phyloP scores from a whole-genome alignment of 2,113 vertebrate genomes.

The Prionailurus viverrinus region DNA sequence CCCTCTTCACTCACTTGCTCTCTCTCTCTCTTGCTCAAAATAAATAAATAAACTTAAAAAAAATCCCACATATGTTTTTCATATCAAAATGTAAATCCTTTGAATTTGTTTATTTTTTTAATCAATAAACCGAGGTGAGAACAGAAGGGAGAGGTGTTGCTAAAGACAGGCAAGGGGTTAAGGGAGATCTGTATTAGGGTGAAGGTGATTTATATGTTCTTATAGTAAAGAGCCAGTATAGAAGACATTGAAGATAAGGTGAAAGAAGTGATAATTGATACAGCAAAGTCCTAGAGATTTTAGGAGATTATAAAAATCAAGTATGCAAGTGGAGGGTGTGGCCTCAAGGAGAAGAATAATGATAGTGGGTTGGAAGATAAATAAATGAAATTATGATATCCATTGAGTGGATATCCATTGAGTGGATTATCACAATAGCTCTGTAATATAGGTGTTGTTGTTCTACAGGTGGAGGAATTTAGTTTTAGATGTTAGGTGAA shows the following conservation, averaged over 20 bases:
- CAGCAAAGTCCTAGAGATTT: not conserved
- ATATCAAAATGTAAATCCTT: not conserved
- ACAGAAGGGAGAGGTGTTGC: not conserved
- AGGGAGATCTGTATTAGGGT: not conserved
- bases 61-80: not conserved
- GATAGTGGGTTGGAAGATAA: not conserved
- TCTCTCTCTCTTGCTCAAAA: too few relatives aligned
- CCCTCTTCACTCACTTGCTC: too few relatives aligned
- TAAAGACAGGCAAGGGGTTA: not conserved
- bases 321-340: not conserved
- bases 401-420: not conserved
- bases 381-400: not conserved
- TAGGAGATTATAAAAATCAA: not conserved
- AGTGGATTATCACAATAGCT: constrained; percentile 14
- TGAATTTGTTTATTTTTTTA: not conserved
- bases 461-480: not conserved
- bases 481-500: constrained; percentile 46
- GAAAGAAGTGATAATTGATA: not conserved
- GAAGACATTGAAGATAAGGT: not conserved
- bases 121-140: not conserved
- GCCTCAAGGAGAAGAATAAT: not conserved
- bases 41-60: too few relatives aligned
- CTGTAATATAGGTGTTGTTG: not conserved
- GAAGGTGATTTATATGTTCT: not conserved
- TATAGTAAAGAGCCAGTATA: not conserved